Conservation (phyloP, 1,140 invertebrate genomes). For the Yoshiicerus persimilis region DNA sequence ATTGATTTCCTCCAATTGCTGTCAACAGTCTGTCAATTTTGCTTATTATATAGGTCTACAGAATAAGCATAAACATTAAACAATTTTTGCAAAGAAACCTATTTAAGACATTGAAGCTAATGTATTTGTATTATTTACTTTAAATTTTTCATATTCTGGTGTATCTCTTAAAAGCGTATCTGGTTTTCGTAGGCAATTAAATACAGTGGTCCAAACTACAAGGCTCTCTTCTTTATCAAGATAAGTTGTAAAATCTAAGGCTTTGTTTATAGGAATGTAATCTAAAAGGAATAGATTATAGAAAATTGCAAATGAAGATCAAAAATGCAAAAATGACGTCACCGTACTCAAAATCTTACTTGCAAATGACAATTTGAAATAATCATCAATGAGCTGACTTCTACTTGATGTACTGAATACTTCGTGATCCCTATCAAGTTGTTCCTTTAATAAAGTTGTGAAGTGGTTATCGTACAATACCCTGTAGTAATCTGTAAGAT, state of each 20-base stretch:
- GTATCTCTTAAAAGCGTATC: background rate
- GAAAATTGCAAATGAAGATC: no score
- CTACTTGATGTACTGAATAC: slow-evolving; percentile 16
- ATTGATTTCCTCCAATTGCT: background rate
- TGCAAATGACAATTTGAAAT: slow-evolving; percentile 2
- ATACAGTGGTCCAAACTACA: slow-evolving; percentile 26
- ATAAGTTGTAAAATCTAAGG: slow-evolving; percentile 29
- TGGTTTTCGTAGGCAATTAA: background rate
- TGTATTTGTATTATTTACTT: background rate
- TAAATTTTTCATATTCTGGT: background rate
- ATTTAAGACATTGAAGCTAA: background rate
- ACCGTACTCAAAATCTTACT: no score
- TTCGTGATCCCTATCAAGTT: slow-evolving; percentile 5
- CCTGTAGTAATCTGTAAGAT: slow-evolving; percentile 39
- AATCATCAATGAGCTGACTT: slow-evolving; percentile 41
- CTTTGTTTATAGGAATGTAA: slow-evolving; percentile 1
- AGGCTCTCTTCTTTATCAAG: background rate
- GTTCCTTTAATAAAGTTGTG: background rate
- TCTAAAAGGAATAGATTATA: no score
- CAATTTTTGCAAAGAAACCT: background rate
- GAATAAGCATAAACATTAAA: no score
- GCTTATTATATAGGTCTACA: background rate
- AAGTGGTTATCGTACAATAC: slow-evolving; percentile 31
- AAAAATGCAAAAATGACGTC: no score
- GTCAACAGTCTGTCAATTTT: background rate